Percentiles rank a stretch among this genome's conserved stretches.
Conservation (phyloP, 2,797 vertebrate genomes). For the Lithobates sylvaticus region DNA sequence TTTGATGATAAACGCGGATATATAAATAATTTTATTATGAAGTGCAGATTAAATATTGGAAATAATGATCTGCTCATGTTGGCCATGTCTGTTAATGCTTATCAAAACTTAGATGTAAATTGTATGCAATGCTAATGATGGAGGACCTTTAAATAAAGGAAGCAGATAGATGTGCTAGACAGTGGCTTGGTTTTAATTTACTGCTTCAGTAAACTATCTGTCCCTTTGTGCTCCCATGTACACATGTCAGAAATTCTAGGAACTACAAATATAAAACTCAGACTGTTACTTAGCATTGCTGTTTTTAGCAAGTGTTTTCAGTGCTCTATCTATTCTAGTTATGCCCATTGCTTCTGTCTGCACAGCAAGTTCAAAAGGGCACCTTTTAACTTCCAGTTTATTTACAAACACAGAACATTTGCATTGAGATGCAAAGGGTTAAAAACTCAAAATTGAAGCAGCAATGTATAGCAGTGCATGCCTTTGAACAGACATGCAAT, state of each 20-base stretch:
- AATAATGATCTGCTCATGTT: background rate
- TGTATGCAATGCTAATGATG: conserved; percentile 19
- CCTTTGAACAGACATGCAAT: too few species aligned
- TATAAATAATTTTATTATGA: background rate
- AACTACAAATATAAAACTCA: conserved; percentile 56
- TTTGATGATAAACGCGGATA: too few species aligned
- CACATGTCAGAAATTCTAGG: conserved; percentile 45
- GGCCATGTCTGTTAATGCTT: background rate
- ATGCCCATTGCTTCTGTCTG: conserved; percentile 10
- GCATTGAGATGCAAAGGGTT: background rate
- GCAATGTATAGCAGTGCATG: too few species aligned
- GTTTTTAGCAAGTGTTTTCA: conserved; percentile 18
- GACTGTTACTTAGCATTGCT: conserved; percentile 36
- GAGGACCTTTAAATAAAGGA: conserved; percentile 14
- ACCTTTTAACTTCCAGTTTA: background rate
- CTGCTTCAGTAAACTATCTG: conserved; percentile 33
- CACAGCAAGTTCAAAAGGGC: background rate
- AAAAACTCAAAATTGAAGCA: background rate
- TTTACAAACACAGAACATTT: conserved; percentile 1
- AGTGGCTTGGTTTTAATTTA: background rate
- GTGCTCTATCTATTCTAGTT: conserved; percentile 19
- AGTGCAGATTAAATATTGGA: background rate
- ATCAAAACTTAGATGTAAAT: conserved; percentile 26
- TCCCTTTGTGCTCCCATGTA: conserved; percentile 20
- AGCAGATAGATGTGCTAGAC: background rate